Percentiles rank a stretch among this genome's conserved stretches.
These are phyloP conservation scores for Tipula confusa DNA, from an alignment of 2,888 invertebrate genomes.

Conservation along the genomic window DNA sequence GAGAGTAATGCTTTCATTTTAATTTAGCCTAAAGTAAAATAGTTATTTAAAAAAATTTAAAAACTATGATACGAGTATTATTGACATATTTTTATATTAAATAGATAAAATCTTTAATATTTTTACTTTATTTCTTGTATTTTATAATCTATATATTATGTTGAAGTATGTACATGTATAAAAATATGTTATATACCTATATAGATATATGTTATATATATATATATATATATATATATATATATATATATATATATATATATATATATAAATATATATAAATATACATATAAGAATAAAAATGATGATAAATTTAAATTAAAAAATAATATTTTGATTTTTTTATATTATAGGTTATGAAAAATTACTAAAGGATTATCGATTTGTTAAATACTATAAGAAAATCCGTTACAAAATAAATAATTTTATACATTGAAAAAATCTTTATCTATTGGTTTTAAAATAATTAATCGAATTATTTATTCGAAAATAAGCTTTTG, in stretches of 20 bases:
- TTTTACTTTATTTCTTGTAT: not conserved
- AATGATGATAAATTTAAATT: too few species aligned
- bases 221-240: too few species aligned
- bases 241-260: too few species aligned
- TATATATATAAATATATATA: too few species aligned
- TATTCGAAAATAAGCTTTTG: not conserved
- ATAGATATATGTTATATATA: too few species aligned
- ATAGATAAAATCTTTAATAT: not conserved
- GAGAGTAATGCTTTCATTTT: not conserved
- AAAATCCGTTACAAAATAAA: not conserved
- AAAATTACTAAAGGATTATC: not conserved
- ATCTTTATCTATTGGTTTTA: not conserved
- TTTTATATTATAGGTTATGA: not conserved
- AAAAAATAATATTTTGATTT: not conserved
- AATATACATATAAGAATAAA: too few species aligned
- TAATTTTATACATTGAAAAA: not conserved
- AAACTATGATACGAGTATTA: not conserved
- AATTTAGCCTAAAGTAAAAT: not conserved
- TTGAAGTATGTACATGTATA: not conserved
- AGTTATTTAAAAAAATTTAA: not conserved
- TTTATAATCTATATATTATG: not conserved
- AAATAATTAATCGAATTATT: not conserved
- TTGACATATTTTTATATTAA: constrained; percentile 1
- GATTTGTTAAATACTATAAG: not conserved
- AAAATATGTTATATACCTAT: not conserved